These are phyloP conservation scores for Drosophila picticornis DNA, from an alignment of 2,888 invertebrate species.

Conservation along the genomic window DNA sequence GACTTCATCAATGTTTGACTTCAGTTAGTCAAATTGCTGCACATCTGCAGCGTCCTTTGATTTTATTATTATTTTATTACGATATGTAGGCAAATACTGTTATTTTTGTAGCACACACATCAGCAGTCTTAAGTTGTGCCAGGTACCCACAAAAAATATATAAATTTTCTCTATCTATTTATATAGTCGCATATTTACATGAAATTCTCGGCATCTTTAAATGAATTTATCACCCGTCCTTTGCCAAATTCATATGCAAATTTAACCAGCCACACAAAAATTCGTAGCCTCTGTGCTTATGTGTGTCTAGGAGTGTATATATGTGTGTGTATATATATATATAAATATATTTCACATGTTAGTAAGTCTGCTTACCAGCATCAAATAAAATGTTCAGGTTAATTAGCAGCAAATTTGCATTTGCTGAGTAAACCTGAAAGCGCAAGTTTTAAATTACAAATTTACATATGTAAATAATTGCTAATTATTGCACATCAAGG, in stretches of 20 bases:
- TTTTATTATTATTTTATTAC: conserved; percentile 22
- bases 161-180: background rate
- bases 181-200: conserved; percentile 48
- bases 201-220: conserved; percentile 65
- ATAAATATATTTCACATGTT: background rate
- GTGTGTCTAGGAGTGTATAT: background rate
- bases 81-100: conserved; percentile 7
- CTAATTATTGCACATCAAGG: conserved; percentile 1
- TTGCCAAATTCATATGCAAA: conserved; percentile 60
- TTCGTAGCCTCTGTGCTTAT: background rate
- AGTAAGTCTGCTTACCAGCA: conserved; percentile 38
- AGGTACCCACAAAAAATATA: background rate
- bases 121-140: conserved; percentile 3
- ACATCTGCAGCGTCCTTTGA: conserved; percentile 15
- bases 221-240: conserved; percentile 69
- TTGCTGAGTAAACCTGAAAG: conserved; percentile 10
- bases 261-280: conserved; percentile 40
- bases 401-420: conserved; percentile 70
- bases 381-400: conserved; percentile 60
- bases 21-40: conserved; percentile 1
- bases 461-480: conserved; percentile 38
- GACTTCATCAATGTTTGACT: background rate
- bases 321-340: background rate
- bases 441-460: conserved; percentile 24
- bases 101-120: conserved; percentile 19